Percentiles rank a stretch among this genome's conserved stretches.
Conservation (phyloP, 2,888 invertebrate species). For the Pemphredon lugubris region DNA sequence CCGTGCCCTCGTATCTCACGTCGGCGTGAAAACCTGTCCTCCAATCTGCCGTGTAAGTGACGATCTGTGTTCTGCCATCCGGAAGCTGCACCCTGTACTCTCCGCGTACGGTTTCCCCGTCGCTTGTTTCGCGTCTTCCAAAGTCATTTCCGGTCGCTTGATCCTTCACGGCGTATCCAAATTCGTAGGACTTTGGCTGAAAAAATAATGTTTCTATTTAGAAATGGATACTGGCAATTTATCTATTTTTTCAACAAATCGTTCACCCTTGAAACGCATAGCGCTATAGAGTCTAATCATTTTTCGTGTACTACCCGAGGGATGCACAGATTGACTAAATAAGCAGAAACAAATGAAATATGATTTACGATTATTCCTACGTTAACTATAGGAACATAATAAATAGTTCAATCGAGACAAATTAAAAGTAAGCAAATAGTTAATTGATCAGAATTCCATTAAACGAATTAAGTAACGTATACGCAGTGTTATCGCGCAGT, state of each 20-base stretch:
- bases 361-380: no score
- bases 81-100: conserved; percentile 85
- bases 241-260: neutral
- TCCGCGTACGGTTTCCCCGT: conserved; percentile 87
- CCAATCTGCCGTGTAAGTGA: conserved; percentile 91
- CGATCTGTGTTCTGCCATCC: conserved; percentile 86
- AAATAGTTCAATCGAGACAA: no score
- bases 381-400: no score
- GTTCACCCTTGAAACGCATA: no score
- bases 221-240: neutral
- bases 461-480: no score
- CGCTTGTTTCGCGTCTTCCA: conserved; percentile 86
- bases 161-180: conserved; percentile 90
- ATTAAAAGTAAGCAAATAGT: no score
- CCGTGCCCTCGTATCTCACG: conserved; percentile 88
- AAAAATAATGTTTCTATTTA: conserved; percentile 21
- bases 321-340: no score
- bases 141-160: conserved; percentile 89
- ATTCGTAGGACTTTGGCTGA: conserved; percentile 89
- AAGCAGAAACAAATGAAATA: no score
- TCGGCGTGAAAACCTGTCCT: conserved; percentile 90
- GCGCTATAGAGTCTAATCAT: no score
- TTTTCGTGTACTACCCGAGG: no score
- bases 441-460: no score
- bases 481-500: no score